Evolutionary conservation across 2,888 invertebrate genomes (phyloP), one percentile per base, ranked within the genome.

Genomic region (Myopa tessellatipennis): DNA sequence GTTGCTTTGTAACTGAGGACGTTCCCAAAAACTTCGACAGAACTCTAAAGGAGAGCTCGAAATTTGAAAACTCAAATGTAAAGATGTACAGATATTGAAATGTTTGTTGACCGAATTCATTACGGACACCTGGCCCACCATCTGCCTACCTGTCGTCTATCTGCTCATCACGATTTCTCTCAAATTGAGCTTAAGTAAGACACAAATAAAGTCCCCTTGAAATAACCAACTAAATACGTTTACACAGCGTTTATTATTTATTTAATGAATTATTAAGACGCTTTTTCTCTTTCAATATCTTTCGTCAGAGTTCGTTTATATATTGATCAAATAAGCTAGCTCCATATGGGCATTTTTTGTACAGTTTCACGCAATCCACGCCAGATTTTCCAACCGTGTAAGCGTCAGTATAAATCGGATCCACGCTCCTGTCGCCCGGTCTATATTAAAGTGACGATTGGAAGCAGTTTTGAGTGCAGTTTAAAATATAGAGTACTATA

Each of bases 271-370:
- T 14, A n/a, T 61, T 61, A 61, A n/a, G n/a, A n/a, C n/a, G n/a
- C 26, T 26, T 61, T 38, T 34, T 38, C 65, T 16, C 65, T 16
- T 34, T 4, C 38, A 8, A 8, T 16, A 10, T 8, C 65, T 34
- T 14, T 16, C 10, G 36, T 74, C 36, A 75, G n/a, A 75, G 40
- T 3, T 75, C 72, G 67, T 50, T 74, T 10, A 87, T 77, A 78
- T 83, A 82, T 34, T 81, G 83, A 84, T 94, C 93, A 83, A 94
- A 88, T 58, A 94, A 85, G 14, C 93, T 93, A 79, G 90, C 89
- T 14, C 92, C 93, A 77, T 90, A 87, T 4, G 91, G 91, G 83
- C 94, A 94, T 1, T 89, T 88, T 14, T 88, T 86, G 85, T 92
- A 94, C 26, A 92, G 87, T 52, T 89, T 89, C 5, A 90, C 85